These are phyloP conservation scores for Agrypnus murinus DNA, from an alignment of 2,888 invertebrate genomes.

Conservation along the genomic window DNA sequence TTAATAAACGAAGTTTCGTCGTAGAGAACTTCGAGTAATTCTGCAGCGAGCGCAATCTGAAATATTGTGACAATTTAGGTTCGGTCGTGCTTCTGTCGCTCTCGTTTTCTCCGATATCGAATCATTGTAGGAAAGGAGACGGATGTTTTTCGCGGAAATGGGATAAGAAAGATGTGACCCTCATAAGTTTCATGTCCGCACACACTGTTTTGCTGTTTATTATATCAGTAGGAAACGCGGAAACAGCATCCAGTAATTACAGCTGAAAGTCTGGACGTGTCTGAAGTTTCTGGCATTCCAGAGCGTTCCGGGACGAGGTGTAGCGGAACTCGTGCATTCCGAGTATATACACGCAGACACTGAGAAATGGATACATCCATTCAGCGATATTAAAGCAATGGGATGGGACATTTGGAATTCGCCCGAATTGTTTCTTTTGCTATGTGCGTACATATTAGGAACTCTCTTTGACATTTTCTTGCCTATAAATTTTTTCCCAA, in stretches of 20 bases:
- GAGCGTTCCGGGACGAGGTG: conserved; percentile 62
- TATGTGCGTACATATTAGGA: conserved; percentile 38
- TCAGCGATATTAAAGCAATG: conserved; percentile 66
- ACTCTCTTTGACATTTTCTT: conserved; percentile 25
- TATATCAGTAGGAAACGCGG: conserved; percentile 65
- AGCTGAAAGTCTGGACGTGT: conserved; percentile 68
- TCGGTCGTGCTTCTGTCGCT: conserved; percentile 46
- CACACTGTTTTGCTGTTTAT: conserved; percentile 62
- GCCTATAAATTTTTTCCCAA: conserved; percentile 31
- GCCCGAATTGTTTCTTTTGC: conserved; percentile 63
- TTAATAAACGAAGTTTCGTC: conserved; percentile 68
- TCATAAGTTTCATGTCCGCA: conserved; percentile 58
- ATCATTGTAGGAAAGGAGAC: conserved; percentile 40
- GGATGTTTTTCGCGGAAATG: conserved; percentile 47
- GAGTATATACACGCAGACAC: conserved; percentile 58
- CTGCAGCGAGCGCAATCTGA: conserved; percentile 64
- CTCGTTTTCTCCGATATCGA: conserved; percentile 39
- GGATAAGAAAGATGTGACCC: conserved; percentile 50
- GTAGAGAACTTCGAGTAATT: conserved; percentile 65
- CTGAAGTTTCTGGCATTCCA: conserved; percentile 68
- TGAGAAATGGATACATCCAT: conserved; percentile 69
- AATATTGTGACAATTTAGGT: conserved; percentile 62
- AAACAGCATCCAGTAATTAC: conserved; percentile 67
- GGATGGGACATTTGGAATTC: conserved; percentile 65
- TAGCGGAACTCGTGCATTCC: conserved; percentile 64